phyloP scores from a whole-genome alignment of 2,797 vertebrate species.

The Ficedula albicollis region DNA sequence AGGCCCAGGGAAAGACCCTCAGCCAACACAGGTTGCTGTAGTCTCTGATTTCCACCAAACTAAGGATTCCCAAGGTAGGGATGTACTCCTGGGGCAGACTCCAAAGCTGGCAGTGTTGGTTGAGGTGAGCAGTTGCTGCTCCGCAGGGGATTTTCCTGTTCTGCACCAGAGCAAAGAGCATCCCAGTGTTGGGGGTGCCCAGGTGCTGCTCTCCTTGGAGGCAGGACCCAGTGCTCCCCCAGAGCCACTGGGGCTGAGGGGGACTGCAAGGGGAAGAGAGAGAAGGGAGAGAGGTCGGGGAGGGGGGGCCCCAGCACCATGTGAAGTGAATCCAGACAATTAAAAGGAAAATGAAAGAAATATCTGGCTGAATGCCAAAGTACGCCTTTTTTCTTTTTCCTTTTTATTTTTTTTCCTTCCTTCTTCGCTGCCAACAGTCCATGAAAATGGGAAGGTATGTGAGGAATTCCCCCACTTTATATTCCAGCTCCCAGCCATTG shows the following conservation, averaged over 20 bases:
- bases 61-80: accelerated
- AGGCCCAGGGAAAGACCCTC: not conserved
- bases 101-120: not conserved
- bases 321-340: not conserved
- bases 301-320: not conserved
- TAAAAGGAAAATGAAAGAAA: conserved; percentile 8
- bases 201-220: not conserved
- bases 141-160: accelerated
- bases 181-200: accelerated
- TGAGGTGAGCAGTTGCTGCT: not conserved
- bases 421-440: conserved; percentile 76
- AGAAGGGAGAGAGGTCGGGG: not conserved
- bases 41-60: not conserved
- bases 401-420: not conserved
- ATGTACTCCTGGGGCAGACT: accelerated
- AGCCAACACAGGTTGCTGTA: too few relatives aligned
- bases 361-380: conserved; percentile 62
- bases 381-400: not conserved
- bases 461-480: conserved; percentile 83
- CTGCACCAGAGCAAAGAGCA: not conserved
- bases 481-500: conserved; percentile 69
- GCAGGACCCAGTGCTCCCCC: not conserved
- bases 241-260: not conserved
- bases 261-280: not conserved
- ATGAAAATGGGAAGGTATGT: conserved; percentile 86